Conservation (phyloP, 2,888 invertebrate species). For the Drosophila kuntzei region DNA sequence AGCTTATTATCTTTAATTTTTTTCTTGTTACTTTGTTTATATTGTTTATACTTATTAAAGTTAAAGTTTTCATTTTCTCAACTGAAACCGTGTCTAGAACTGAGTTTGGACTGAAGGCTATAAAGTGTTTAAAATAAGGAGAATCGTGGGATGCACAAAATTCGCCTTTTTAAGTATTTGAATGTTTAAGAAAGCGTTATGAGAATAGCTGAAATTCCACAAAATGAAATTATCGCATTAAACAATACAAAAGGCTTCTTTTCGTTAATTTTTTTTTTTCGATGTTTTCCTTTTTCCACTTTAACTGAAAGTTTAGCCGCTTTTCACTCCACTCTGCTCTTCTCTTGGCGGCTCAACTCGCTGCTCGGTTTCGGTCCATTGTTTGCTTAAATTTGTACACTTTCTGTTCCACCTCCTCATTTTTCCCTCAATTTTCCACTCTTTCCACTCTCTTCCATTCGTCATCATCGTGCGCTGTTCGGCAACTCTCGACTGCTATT, state of each 20-base stretch:
- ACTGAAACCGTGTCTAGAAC: constrained; percentile 31
- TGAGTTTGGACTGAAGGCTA: too few species aligned
- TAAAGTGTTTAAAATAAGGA: too few species aligned
- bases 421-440: not conserved
- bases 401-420: constrained; percentile 46
- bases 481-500: constrained; percentile 67
- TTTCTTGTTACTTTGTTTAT: too few species aligned
- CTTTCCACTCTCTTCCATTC: not conserved
- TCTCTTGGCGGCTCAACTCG: constrained; percentile 35
- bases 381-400: constrained; percentile 78
- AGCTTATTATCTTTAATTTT: too few species aligned
- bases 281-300: constrained; percentile 11
- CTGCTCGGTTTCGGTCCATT: constrained; percentile 71
- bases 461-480: too few species aligned
- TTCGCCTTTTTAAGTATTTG: not conserved
- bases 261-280: constrained; percentile 1
- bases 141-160: constrained; percentile 19
- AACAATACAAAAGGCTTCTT: constrained; percentile 60
- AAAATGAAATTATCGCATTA: constrained; percentile 75
- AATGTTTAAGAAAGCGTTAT: constrained; percentile 57
- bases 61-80: too few species aligned
- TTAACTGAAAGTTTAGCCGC: constrained; percentile 7
- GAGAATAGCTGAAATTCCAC: constrained; percentile 74
- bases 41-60: too few species aligned
- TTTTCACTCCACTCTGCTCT: not conserved